Conservation (phyloP, 2,113 vertebrate genomes). For the Protomyctophum bolini region DNA sequence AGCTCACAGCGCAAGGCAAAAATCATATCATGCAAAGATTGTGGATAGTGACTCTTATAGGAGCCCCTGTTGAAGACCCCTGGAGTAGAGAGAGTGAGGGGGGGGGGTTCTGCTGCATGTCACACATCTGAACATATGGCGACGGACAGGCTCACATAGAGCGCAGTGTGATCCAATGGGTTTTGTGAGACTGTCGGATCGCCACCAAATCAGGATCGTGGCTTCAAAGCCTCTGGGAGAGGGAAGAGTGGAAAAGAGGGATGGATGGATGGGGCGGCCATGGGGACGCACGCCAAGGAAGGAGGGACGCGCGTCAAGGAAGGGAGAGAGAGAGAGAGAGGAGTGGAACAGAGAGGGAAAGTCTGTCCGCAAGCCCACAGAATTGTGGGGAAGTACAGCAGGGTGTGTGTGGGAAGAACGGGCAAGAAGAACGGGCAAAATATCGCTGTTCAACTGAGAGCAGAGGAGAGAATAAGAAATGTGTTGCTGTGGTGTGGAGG, state of each 20-base stretch:
- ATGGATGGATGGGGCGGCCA: neutral
- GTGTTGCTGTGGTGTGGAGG: constrained; percentile 2
- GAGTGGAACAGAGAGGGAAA: constrained; percentile 1
- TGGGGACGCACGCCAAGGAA: constrained; percentile 11
- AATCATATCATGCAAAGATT: no score
- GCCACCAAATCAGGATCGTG: no score
- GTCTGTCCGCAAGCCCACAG: neutral
- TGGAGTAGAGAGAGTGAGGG: no score
- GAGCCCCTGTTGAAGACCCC: no score
- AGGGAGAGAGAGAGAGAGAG: neutral
- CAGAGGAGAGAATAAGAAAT: neutral
- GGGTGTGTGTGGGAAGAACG: neutral
- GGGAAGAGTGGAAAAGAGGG: constrained; percentile 14
- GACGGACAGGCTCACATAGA: no score
- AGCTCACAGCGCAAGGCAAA: no score
- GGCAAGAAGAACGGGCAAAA: neutral
- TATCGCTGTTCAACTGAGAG: constrained; percentile 58
- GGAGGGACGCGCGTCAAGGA: neutral
- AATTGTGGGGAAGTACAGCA: no score
- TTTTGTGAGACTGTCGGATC: no score
- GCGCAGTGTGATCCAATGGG: no score
- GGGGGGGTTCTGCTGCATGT: no score
- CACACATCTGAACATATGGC: no score
- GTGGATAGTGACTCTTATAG: no score
- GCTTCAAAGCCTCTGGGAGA: neutral